Base-by-base conservation (phyloP, 2,888 invertebrate species). In the Gerris lacustris region DNA sequence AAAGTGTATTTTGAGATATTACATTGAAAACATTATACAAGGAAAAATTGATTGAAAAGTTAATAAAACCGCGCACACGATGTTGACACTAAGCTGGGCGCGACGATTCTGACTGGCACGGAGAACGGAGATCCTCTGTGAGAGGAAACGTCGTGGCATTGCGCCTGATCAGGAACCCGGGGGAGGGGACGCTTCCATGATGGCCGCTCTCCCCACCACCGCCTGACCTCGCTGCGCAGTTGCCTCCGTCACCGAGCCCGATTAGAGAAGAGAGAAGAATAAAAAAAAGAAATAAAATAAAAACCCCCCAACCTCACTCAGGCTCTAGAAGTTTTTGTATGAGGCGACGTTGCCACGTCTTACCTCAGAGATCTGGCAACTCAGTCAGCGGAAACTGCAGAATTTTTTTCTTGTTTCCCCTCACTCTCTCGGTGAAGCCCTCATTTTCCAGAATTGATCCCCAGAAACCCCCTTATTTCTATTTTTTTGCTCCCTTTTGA, bases 401-500 rank as follows among this genome's bases (percentile, higher is more conserved):
- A 55, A 55, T 55, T 55, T 55, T 55, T 31, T 55, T 55, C 5
- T 55, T 5, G 2, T 9, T 1, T 55, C 15, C 11, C 15, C 55
- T 55, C 55, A 55, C 55, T 15, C 55, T 11, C 55, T 11, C 55
- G 9, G 68, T 63, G 68, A 68, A 47, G 67, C 7, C 31, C 18
- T 31, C 64, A 64, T 31, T 64, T 64, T 31, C 7, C 64, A 64
- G 17, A 55, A 55, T 55, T 55, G 55, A 55, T 55, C 55, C 55
- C 55, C 55, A 55, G 55, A 55, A 55, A 55, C 55, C 55, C 55
- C 15, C 55, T 55, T 31, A 31, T 67, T 67, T 66, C n/a, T 17
- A 62, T 45, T 67, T 66, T 44, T 70, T 70, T 70, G 63, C 67
- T 67, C 67, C 67, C 62, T 67, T 66, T 66, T 67, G 70, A 45